A percentile compares a stretch with the other conserved stretches of the same genome.
phyloP scores from a whole-genome alignment of 2,888 invertebrate species.

The Euplagia quadripunctaria region DNA sequence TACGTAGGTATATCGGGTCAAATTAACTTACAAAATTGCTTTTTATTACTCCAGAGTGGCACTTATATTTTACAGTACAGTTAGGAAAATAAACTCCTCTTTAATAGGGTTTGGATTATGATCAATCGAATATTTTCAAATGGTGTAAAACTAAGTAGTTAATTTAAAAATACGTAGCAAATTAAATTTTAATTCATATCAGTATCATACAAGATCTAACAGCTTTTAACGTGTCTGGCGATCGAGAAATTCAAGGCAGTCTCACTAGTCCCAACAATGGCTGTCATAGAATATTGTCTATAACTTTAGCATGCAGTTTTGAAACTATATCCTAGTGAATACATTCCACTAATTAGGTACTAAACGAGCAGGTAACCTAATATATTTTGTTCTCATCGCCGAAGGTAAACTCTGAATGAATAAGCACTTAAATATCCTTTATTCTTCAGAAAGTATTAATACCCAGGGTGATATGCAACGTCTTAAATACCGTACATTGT shows the following conservation, averaged over 20 bases:
- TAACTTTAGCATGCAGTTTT: constrained; percentile 24
- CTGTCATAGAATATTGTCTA: constrained; percentile 18
- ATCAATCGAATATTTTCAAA: too few species aligned
- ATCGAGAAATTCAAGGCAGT: constrained; percentile 9
- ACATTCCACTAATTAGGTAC: constrained; percentile 32
- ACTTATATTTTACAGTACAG: too few species aligned
- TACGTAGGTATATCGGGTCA: too few species aligned
- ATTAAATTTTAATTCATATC: too few species aligned
- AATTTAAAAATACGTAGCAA: too few species aligned
- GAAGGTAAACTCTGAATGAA: constrained; percentile 8
- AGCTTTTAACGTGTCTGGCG: not conserved
- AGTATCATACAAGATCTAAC: not conserved
- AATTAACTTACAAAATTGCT: too few species aligned
- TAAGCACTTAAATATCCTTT: constrained; percentile 11
- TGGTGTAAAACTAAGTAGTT: too few species aligned
- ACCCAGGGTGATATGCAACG: constrained; percentile 1
- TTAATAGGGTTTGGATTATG: too few species aligned
- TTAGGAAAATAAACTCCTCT: too few species aligned
- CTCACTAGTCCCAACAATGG: constrained; percentile 2
- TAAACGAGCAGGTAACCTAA: constrained; percentile 20
- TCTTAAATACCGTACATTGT: not conserved
- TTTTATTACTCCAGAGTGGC: too few species aligned
- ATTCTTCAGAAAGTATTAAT: constrained; percentile 14
- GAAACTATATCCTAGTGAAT: constrained; percentile 19
- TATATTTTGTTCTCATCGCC: constrained; percentile 8